A percentile compares a stretch with the other conserved stretches of the same genome.
Conservation (phyloP, 2,888 invertebrate species). For the Folsomia manolachei region DNA sequence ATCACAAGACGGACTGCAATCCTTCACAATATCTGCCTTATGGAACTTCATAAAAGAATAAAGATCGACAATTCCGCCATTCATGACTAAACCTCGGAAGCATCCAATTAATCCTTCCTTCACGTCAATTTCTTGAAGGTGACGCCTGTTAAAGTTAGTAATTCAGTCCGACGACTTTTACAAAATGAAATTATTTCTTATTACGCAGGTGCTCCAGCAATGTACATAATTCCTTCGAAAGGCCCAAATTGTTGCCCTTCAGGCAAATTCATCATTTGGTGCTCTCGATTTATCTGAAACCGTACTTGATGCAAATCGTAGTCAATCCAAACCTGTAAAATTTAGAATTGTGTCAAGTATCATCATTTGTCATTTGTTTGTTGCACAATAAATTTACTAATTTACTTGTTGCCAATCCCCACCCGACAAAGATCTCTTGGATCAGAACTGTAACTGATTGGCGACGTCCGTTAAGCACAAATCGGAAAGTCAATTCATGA, state of each 20-base stretch:
- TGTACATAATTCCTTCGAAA: conserved; percentile 62
- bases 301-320: conserved; percentile 89
- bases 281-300: conserved; percentile 87
- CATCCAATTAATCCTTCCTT: conserved; percentile 90
- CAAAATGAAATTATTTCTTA: background rate
- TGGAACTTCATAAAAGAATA: conserved; percentile 90
- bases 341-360: background rate
- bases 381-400: background rate
- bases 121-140: conserved; percentile 75
- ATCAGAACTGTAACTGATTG: conserved; percentile 79
- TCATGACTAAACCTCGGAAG: conserved; percentile 86
- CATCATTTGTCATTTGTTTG: background rate
- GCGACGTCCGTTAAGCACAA: conserved; percentile 79
- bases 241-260: conserved; percentile 58
- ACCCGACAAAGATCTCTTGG: conserved; percentile 76
- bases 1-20: conserved; percentile 90
- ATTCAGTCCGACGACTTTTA: background rate
- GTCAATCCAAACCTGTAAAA: too few relatives aligned
- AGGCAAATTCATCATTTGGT: conserved; percentile 78
- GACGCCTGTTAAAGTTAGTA: conserved; percentile 61
- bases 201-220: conserved; percentile 85
- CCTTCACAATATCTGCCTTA: conserved; percentile 84
- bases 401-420: conserved; percentile 91
- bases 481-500: conserved; percentile 83
- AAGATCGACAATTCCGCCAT: conserved; percentile 84